Conservation (phyloP, 1,140 invertebrate species). For the Ruditapes philippinarum region DNA sequence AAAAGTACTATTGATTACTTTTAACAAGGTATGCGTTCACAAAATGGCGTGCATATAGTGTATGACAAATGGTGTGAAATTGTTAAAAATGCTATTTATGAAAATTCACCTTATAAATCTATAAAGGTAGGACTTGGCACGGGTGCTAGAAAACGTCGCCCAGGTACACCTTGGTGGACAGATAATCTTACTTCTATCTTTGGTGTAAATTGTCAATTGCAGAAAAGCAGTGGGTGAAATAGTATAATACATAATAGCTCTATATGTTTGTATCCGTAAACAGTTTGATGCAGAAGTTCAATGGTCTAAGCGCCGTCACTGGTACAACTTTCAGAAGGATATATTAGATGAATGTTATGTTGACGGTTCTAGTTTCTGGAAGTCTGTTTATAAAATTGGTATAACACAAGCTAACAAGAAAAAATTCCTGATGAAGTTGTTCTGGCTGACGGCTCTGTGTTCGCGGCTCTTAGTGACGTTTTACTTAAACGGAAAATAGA, state of each 20-base stretch:
- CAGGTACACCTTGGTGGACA: neutral
- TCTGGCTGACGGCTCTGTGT: neutral
- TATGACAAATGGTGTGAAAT: constrained; percentile 15
- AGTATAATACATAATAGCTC: neutral
- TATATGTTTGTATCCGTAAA: neutral
- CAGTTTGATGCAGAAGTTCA: neutral
- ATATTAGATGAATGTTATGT: neutral
- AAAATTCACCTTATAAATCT: constrained; percentile 3
- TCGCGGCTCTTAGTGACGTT: neutral
- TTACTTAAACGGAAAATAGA: neutral
- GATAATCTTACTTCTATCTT: neutral
- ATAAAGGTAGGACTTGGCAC: neutral
- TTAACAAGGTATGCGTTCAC: neutral
- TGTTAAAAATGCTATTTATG: constrained; percentile 15
- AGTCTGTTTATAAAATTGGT: neutral
- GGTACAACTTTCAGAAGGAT: neutral
- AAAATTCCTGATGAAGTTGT: neutral
- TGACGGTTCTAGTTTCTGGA: neutral
- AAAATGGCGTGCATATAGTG: neutral
- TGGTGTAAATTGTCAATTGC: constrained; percentile 2
- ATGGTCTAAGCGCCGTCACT: neutral
- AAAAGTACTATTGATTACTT: neutral
- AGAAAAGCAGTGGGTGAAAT: constrained; percentile 5
- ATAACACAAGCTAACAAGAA: neutral
- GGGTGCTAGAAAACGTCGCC: neutral